Conservation (phyloP, 1,140 invertebrate genomes). For the Phenacoccus solenopsis region DNA sequence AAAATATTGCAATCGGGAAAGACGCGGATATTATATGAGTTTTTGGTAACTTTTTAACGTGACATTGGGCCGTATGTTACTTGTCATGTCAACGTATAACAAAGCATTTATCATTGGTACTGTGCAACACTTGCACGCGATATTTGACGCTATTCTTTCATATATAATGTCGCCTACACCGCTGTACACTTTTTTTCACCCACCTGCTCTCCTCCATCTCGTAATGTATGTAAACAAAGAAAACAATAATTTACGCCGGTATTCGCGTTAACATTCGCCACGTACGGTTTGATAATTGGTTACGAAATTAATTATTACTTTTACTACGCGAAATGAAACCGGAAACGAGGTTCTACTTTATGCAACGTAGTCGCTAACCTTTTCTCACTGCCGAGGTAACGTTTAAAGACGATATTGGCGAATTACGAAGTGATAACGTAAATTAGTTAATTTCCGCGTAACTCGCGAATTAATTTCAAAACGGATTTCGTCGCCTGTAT, state of each 20-base stretch:
- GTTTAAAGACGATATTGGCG: no score
- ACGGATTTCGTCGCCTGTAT: no score
- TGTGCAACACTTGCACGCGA: not conserved
- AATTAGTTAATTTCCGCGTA: no score
- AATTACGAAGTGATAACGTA: no score
- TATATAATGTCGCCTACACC: not conserved
- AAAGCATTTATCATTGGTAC: not conserved
- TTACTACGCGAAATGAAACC: not conserved
- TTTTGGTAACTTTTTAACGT: constrained; percentile 3
- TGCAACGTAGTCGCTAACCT: no score
- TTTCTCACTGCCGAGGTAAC: no score
- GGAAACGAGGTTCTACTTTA: not conserved
- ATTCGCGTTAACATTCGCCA: not conserved
- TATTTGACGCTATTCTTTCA: not conserved
- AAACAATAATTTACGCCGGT: not conserved
- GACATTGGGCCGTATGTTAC: constrained; percentile 1
- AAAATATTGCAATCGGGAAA: not conserved
- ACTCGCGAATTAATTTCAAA: no score
- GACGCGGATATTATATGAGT: not conserved
- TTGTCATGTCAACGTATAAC: constrained; percentile 1
- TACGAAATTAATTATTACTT: not conserved
- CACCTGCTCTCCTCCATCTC: no score
- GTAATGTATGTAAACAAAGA: not conserved
- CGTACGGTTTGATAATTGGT: not conserved
- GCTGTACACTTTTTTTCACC: no score